Evolutionary conservation across 2,888 invertebrate species (phyloP), one percentile per base, ranked within the genome.

Genomic region (Rotaria macrura): DNA sequence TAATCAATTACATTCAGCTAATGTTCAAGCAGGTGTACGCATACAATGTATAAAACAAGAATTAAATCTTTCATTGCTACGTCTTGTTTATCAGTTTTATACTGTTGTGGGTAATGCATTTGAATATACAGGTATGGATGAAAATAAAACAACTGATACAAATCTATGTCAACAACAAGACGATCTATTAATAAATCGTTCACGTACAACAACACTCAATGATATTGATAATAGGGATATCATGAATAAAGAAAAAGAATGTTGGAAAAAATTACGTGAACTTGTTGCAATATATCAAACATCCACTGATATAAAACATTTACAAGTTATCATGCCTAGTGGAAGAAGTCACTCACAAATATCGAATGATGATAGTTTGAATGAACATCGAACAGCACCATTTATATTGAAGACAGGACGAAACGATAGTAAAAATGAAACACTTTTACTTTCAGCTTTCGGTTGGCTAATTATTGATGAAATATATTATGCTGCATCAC

Each of bases 61-160:
- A 92, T 96, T 97, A 2, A 97, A 97, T 91, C 96, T 97, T 96
- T 96, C 97, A 0, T 92, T 97, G 57, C 92, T 97, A 83, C 92
- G 97, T 85, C 93, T 86, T 54, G 86, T 84, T 47, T 84, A 86
- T 84, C 86, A 86, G 25, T 74, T 86, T 47, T 86, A 86, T 84
- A 84, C 84, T 14, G 84, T 86, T 52, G 55, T 86, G 34, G 84
- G 84, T n/a, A 72, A 84, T 84, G 86, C 86, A 23, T 23, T 86
- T 17, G 86, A 86, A 34, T 83, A 84, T 79, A 65, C 20, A 34
- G 43, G n/a, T 25, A 79, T 40, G n/a, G 25, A 79, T 79, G 79
- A 79, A 79, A n/a, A 43, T n/a, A 20, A 0, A 17, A 29, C 14
- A 34, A 14, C 65, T 20, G 65, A 65, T 65, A 9, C 54, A 54